These are phyloP conservation scores for Zoanthus gigantus DNA, from an alignment of 92 coral and sea anemone species.

Conservation along the genomic window DNA sequence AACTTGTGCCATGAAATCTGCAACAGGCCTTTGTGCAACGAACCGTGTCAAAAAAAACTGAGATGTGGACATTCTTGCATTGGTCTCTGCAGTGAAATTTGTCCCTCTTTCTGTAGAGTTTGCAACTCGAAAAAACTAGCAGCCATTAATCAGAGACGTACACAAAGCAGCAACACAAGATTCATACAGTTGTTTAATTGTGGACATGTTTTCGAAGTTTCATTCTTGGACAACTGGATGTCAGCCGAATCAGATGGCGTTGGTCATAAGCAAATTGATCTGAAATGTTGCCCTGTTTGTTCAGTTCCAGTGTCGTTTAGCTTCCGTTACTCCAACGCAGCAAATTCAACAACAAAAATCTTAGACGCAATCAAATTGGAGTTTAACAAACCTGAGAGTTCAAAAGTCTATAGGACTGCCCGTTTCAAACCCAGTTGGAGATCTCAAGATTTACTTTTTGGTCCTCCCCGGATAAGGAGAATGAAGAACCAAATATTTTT, in stretches of 20 bases:
- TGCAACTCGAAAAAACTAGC: conserved; percentile 66
- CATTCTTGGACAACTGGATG: conserved; percentile 77
- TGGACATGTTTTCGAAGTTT: conserved; percentile 69
- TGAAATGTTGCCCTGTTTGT: conserved; percentile 14
- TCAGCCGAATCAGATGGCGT: not conserved
- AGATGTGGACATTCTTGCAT: conserved; percentile 78
- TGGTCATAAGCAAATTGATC: not conserved
- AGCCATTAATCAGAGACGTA: conserved; percentile 47
- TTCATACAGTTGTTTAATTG: conserved; percentile 74
- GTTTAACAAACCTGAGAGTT: not conserved
- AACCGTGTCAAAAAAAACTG: conserved; percentile 55
- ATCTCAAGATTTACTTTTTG: not conserved
- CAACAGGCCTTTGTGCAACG: conserved; percentile 38
- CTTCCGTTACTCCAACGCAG: conserved; percentile 14
- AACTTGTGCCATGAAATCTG: conserved; percentile 62
- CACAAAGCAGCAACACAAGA: conserved; percentile 45
- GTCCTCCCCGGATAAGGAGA: not conserved
- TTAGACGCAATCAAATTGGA: conserved; percentile 20
- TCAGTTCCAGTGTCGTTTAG: conserved; percentile 21
- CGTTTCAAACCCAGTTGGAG: not conserved
- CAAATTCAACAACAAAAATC: not conserved
- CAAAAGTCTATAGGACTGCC: not conserved
- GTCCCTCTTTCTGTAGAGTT: conserved; percentile 69
- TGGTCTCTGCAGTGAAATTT: conserved; percentile 81
- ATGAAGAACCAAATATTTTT: not conserved